Evolutionary conservation across 2,888 invertebrate species (phyloP).

Genomic region (Mesorhabditis spiculigera): DNA sequence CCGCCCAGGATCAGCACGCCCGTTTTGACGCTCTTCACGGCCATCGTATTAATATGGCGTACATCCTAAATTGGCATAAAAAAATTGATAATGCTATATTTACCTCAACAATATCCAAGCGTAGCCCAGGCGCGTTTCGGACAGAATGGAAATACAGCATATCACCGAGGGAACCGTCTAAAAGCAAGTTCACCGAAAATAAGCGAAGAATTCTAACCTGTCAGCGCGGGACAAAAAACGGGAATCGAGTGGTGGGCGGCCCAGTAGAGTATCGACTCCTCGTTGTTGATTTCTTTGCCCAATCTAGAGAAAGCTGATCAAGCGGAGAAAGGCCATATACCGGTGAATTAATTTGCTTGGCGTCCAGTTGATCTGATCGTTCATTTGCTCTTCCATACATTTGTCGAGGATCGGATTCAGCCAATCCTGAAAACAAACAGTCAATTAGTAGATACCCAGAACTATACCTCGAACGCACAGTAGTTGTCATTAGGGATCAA

Average conservation of each 20-base stretch:
- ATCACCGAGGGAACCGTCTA: constrained; percentile 72
- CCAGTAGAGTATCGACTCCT: constrained; percentile 73
- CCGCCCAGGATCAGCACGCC: constrained; percentile 79
- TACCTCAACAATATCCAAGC: constrained; percentile 85
- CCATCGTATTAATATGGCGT: constrained; percentile 83
- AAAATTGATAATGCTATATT: not conserved
- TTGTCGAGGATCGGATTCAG: constrained; percentile 85
- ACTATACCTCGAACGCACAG: constrained; percentile 81
- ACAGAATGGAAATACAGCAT: constrained; percentile 99
- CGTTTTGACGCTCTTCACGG: constrained; percentile 84
- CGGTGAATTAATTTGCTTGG: constrained; percentile 79
- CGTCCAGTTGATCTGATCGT: constrained; percentile 72
- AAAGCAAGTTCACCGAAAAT: not conserved
- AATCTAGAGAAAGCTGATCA: constrained; percentile 63
- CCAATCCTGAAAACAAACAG: constrained; percentile 70
- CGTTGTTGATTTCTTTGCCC: constrained; percentile 84
- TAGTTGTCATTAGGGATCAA: constrained; percentile 97
- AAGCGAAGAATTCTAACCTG: constrained; percentile 68
- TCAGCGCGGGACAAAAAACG: constrained; percentile 92
- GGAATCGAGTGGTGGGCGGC: constrained; percentile 79
- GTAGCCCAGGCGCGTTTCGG: constrained; percentile 78
- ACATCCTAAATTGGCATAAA: constrained; percentile 60
- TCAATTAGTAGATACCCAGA: not conserved
- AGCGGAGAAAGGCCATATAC: constrained; percentile 19
- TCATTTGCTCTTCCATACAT: constrained; percentile 79